These are phyloP conservation scores for Odontocolon sp. DNA, from an alignment of 2,888 invertebrate species.

Conservation along the genomic window DNA sequence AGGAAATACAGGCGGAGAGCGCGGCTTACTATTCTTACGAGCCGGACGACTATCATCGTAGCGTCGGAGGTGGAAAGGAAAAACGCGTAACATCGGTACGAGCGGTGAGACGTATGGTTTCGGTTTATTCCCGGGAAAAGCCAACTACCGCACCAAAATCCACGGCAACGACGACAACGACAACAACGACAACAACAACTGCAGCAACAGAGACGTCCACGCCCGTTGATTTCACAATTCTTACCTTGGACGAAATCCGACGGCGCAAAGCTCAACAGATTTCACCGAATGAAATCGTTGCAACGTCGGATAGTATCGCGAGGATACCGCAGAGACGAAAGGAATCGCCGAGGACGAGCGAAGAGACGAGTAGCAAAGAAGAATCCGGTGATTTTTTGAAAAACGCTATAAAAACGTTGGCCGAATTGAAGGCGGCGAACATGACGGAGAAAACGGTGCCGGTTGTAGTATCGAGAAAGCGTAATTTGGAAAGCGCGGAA, in stretches of 20 bases:
- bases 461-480: conserved; percentile 20
- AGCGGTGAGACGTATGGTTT: conserved; percentile 54
- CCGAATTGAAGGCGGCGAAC: conserved; percentile 76
- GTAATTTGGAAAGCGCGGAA: conserved; percentile 32
- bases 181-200: conserved; percentile 10
- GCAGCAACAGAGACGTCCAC: conserved; percentile 19
- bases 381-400: conserved; percentile 56
- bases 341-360: background rate
- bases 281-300: background rate
- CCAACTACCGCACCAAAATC: conserved; percentile 22
- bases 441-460: conserved; percentile 9
- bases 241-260: conserved; percentile 82
- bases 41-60: conserved; percentile 72
- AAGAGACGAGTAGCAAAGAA: background rate
- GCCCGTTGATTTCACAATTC: conserved; percentile 80
- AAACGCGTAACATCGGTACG: conserved; percentile 62
- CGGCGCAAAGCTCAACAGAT: conserved; percentile 64
- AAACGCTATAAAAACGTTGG: conserved; percentile 78
- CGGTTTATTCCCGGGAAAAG: conserved; percentile 56
- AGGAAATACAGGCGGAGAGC: conserved; percentile 87
- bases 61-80: conserved; percentile 74
- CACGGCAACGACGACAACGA: background rate
- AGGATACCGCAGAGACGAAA: conserved; percentile 26
- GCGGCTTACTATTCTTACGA: conserved; percentile 88
- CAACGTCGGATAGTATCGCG: background rate